phyloP scores from a whole-genome alignment of 2,797 vertebrate genomes.

The Miichthys miiuy region DNA sequence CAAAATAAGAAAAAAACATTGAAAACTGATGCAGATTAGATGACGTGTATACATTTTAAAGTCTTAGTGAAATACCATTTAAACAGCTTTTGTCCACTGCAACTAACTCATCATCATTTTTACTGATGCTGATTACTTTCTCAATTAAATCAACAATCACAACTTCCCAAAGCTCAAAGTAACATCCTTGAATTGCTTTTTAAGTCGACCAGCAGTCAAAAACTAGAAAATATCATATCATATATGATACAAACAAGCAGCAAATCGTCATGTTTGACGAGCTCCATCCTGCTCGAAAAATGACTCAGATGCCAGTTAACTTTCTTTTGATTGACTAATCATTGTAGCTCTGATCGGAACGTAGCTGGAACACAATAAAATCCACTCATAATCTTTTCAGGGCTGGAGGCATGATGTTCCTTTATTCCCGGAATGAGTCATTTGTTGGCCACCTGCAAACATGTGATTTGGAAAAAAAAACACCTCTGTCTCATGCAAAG shows the following conservation, averaged over 20 bases:
- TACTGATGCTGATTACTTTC: not conserved
- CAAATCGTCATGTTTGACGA: not conserved
- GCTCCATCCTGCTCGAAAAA: not conserved
- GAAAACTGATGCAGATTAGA: not conserved
- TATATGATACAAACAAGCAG: not conserved
- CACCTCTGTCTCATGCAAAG: constrained; percentile 17
- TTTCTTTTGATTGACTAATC: not conserved
- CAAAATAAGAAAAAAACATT: not conserved
- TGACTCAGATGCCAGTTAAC: not conserved
- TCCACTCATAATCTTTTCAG: not conserved
- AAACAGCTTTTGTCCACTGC: not conserved
- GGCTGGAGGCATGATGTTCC: not conserved
- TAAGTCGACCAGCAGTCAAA: not conserved
- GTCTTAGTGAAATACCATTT: no score
- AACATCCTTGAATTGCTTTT: not conserved
- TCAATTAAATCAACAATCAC: not conserved
- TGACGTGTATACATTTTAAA: no score
- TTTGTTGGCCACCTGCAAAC: constrained; percentile 8
- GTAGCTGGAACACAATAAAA: not conserved
- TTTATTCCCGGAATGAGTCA: not conserved
- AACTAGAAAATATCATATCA: not conserved
- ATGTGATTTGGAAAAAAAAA: constrained; percentile 31
- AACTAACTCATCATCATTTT: not conserved
- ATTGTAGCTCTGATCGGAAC: not conserved
- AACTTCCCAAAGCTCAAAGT: not conserved